phyloP scores from a whole-genome alignment of 64 coral and sea anemone species.

The Montipora efflorescens region DNA sequence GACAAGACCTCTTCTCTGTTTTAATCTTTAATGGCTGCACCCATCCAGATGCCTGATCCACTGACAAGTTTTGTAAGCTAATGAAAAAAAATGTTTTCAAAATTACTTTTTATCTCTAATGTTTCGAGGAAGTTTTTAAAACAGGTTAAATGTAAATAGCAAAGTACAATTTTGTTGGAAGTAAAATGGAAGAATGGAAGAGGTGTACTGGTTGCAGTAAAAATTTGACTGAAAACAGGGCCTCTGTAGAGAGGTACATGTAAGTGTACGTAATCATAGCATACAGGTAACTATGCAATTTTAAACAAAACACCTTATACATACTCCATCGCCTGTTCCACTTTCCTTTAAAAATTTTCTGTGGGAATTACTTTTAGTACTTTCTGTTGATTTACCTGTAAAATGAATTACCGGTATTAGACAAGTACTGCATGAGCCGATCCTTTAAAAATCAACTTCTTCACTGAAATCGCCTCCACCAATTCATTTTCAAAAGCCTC shows the following conservation, averaged over 20 bases:
- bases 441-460: slow-evolving; percentile 17
- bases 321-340: slow-evolving; percentile 9
- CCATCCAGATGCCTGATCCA: slow-evolving; percentile 34
- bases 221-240: slow-evolving; percentile 1
- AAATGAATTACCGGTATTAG: neutral
- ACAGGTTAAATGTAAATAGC: slow-evolving; percentile 14
- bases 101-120: slow-evolving; percentile 1
- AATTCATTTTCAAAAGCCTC: slow-evolving; percentile 56
- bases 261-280: neutral
- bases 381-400: slow-evolving; percentile 45
- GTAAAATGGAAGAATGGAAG: too few relatives aligned
- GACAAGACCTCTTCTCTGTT: slow-evolving; percentile 41
- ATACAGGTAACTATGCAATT: neutral
- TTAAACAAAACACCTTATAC: slow-evolving; percentile 18
- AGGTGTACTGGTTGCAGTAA: neutral
- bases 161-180: neutral
- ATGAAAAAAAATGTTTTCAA: neutral
- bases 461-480: slow-evolving; percentile 40
- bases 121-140: neutral
- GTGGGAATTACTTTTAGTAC: neutral
- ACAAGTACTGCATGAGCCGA: slow-evolving; percentile 15
- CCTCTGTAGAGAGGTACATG: neutral
- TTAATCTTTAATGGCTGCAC: slow-evolving; percentile 60
- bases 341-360: slow-evolving; percentile 2
- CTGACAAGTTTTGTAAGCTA: slow-evolving; percentile 55